Percentiles rank a stretch among this genome's conserved stretches.
These are phyloP conservation scores for Cosmia trapezina DNA, from an alignment of 2,888 invertebrate species.

Conservation along the genomic window DNA sequence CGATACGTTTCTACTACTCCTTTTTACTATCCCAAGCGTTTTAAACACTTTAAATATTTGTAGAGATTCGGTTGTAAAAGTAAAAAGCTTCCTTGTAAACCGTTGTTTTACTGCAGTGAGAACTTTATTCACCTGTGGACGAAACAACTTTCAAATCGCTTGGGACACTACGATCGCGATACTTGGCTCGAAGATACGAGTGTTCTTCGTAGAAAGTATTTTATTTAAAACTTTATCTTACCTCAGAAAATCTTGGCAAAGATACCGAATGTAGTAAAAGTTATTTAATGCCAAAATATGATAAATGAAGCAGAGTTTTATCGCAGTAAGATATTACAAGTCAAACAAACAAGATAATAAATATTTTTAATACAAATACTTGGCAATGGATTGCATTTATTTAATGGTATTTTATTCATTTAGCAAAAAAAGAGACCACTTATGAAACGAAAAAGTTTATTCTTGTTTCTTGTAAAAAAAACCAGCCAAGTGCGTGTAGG, in stretches of 20 bases:
- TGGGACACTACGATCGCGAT: slow-evolving; percentile 44
- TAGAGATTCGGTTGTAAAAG: slow-evolving; percentile 34
- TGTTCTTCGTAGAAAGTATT: slow-evolving; percentile 46
- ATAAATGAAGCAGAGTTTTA: slow-evolving; percentile 22
- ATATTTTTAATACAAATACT: not conserved
- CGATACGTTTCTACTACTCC: not conserved
- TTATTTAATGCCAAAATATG: slow-evolving; percentile 17
- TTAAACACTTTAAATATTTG: slow-evolving; percentile 56
- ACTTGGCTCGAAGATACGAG: slow-evolving; percentile 43
- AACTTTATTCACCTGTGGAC: slow-evolving; percentile 58
- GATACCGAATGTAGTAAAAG: slow-evolving; percentile 21
- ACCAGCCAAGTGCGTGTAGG: too few relatives aligned
- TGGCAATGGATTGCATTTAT: not conserved
- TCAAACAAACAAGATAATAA: not conserved
- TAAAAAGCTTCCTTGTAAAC: slow-evolving; percentile 36
- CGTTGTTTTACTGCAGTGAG: slow-evolving; percentile 40
- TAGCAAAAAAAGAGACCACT: not conserved
- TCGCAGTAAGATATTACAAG: not conserved
- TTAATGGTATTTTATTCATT: not conserved
- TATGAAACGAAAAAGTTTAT: too few relatives aligned
- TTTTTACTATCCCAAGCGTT: slow-evolving; percentile 35
- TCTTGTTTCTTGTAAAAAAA: not conserved
- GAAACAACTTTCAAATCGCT: slow-evolving; percentile 51
- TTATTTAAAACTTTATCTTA: slow-evolving; percentile 51
- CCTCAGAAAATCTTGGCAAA: slow-evolving; percentile 42